Evolutionary conservation across 2,888 invertebrate genomes (phyloP), one percentile per base, ranked within the genome.

Genomic region (Frankliniella fusca): DNA sequence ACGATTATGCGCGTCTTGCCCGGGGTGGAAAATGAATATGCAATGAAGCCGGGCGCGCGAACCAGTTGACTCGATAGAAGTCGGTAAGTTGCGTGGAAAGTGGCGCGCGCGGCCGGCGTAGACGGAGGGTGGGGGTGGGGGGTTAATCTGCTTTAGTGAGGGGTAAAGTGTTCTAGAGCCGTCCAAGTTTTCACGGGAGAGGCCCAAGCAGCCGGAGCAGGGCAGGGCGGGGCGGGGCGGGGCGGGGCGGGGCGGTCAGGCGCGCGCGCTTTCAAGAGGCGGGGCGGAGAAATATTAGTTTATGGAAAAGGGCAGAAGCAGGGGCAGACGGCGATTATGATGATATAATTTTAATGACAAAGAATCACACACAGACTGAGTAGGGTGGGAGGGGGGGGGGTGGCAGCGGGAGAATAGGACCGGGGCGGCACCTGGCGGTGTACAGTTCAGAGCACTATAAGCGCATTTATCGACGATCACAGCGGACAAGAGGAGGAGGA

Each of bases 21-120:
- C 15, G 61, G n/a, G 15, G 61, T 27, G 12, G 23, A 76, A 76
- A 76, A 76, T 76, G 70, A 76, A 76, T 76, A 76, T 76, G 70
- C 70, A 76, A 76, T 76, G 70, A 76, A 76, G 70, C 70, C 23
- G 12, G n/a, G 70, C 54, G 70, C 70, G 70, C 70, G 70, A 76
- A 76, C 70, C 70, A 76, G 70, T 76, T 76, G 70, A 76, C 70
- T 76, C 70, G 70, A 76, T 76, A 76, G 70, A 76, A 76, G 70
- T 76, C 70, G 70, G 70, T 76, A 76, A 76, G 70, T 76, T 76
- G 70, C 70, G 70, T 76, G 70, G 70, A 23, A 76, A 76, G 70
- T 76, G 27, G 70, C 70, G 61, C 61, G 61, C 61, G 61, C 61
- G 61, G 61, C 15, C 20, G 18, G 61, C 20, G 20, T 8, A 23